phyloP scores from a whole-genome alignment of 2,888 invertebrate species.

The Microplitis deprimator region DNA sequence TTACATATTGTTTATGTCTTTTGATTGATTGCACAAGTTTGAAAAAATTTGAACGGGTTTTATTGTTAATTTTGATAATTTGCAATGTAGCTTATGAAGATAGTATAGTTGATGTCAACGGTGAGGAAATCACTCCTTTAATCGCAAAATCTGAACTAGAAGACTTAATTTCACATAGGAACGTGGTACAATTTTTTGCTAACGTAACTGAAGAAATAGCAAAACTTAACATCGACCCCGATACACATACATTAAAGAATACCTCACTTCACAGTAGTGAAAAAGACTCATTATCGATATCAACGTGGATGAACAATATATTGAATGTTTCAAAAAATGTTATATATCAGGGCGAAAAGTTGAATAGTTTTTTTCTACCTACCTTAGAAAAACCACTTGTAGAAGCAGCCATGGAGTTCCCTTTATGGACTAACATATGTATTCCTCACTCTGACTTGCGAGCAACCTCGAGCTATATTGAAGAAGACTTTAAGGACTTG shows the following conservation, averaged over 20 bases:
- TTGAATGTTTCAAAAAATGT: not conserved
- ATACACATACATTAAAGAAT: not conserved
- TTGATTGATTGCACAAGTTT: not conserved
- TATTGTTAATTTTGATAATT: not conserved
- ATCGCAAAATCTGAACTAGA: not conserved
- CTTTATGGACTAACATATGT: conserved; percentile 9
- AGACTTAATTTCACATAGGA: not conserved
- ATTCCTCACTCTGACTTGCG: conserved; percentile 8
- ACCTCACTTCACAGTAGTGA: not conserved
- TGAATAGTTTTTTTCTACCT: not conserved
- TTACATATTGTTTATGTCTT: not conserved
- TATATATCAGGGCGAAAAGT: not conserved
- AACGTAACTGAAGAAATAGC: not conserved
- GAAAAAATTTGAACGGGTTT: not conserved
- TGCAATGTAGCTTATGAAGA: not conserved
- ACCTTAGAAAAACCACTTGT: conserved; percentile 1
- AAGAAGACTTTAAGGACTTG: conserved; percentile 5
- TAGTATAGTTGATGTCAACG: not conserved
- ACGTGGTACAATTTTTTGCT: not conserved
- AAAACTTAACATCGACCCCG: not conserved
- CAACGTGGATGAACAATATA: conserved; percentile 1
- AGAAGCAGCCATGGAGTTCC: conserved; percentile 9
- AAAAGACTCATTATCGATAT: not conserved
- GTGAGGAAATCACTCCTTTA: not conserved
- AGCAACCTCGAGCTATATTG: conserved; percentile 11